Evolutionary conservation across 92 coral and sea anemone species (phyloP), one percentile per base, ranked within the genome.

Genomic region (Diadumene lineata): DNA sequence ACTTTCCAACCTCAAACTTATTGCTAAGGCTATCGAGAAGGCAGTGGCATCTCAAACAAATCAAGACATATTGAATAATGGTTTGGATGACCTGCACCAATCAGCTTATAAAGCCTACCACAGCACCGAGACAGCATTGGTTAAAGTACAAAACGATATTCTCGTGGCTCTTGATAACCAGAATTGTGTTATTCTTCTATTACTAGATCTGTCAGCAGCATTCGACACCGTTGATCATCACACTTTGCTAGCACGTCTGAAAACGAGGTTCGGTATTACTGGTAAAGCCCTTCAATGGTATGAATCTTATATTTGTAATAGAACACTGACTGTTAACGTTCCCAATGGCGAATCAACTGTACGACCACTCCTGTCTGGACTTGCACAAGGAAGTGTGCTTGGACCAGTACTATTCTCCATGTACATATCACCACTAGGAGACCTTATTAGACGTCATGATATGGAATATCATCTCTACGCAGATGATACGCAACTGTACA

Each of bases 221-320:
- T 68, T 77, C 38, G 88, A 70, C 50, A 64, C 64, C 11, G 83
- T 83, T 25, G 75, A 77, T 28, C 88, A 70, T 43, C n/a, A 31
- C 21, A 62, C 77, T 31, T 50, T 83, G 67, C 44, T 83, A 32
- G 31, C 34, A 26, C 32, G 88, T 22, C 73, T 83, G 13, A 11
- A 18, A 16, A 56, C 31, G 29, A 21, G 46, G 15, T 83, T 83
- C 72, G 79, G 80, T n/a, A 84, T 84, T 21, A 56, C 51, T 0
- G 87, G 74, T 19, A 76, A 66, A 24, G 82, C 82, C 17, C 43
- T 76, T 26, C 74, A 64, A 18, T 84, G 80, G 82, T 68, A 76
- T 64, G 64, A 38, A 21, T 83, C 72, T 9, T 83, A 70, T 26
- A 34, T 77, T 28, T 28, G 33, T 9, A 23, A 70, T 3, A 70